Evolutionary conservation across 35 echinoderm and acorn worm genomes (phyloP), one percentile per base, ranked within the genome.

Genomic region (Ptychodera flava): DNA sequence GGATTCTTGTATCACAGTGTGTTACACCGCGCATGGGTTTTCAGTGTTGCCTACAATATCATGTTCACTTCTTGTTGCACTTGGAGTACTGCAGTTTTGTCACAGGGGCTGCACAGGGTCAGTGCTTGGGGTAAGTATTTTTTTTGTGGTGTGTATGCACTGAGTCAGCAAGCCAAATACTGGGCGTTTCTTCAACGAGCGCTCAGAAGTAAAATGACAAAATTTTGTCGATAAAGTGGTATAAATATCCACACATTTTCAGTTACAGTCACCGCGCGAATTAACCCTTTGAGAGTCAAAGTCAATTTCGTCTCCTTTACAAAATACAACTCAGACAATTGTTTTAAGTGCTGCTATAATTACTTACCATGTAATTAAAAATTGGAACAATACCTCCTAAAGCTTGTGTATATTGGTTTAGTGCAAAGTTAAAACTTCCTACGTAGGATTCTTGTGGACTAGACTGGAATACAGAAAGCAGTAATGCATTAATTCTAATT

Each of bases 281-380:
- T n/a, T n/a, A n/a, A n/a, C n/a, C n/a, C n/a, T n/a, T n/a, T n/a
- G n/a, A n/a, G n/a, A n/a, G n/a, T n/a, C n/a, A n/a, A n/a, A n/a
- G n/a, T n/a, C n/a, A n/a, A n/a, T n/a, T n/a, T n/a, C n/a, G n/a
- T n/a, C n/a, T n/a, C n/a, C n/a, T n/a, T n/a, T n/a, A n/a, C n/a
- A n/a, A n/a, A n/a, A n/a, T n/a, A n/a, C n/a, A n/a, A n/a, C n/a
- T n/a, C n/a, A n/a, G n/a, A n/a, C n/a, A n/a, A n/a, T n/a, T n/a
- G n/a, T n/a, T n/a, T n/a, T n/a, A n/a, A n/a, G n/a, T n/a, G n/a
- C n/a, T n/a, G n/a, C n/a, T n/a, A n/a, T n/a, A n/a, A 45, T 16
- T 79, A 52, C 95, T 94, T 94, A 98, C 96, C 88, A 99, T 38
- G 88, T 94, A 99, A 83, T 87, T 91, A 76, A 99, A 99, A 81